These are phyloP conservation scores for Lithobates pipiens DNA, from an alignment of 2,797 vertebrate species.

Conservation along the genomic window DNA sequence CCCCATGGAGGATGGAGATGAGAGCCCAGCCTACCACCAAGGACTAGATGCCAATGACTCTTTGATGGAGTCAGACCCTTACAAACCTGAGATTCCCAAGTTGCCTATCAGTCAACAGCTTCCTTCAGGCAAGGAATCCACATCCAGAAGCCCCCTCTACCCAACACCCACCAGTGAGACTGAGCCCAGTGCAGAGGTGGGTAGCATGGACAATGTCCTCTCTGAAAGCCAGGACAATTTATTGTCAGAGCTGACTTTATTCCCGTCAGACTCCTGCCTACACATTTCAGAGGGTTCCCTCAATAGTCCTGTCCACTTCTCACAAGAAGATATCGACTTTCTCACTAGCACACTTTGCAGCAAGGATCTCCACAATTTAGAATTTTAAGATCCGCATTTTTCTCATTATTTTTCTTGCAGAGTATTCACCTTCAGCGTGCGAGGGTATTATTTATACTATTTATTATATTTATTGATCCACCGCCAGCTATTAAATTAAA, in stretches of 20 bases:
- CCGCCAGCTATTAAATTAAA: not conserved
- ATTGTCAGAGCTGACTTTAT: conserved; percentile 83
- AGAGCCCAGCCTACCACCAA: conserved; percentile 75
- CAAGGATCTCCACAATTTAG: conserved; percentile 87
- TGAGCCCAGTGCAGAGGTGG: conserved; percentile 66
- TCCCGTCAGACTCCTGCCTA: conserved; percentile 83
- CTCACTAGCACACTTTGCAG: conserved; percentile 92
- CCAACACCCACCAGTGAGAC: conserved; percentile 70
- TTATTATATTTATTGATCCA: conserved; percentile 17
- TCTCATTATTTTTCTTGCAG: conserved; percentile 4
- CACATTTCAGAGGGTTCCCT: conserved; percentile 79
- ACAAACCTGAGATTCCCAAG: conserved; percentile 53
- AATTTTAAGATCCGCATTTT: conserved; percentile 63
- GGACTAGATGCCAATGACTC: conserved; percentile 77
- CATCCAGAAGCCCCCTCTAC: conserved; percentile 68
- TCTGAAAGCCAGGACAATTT: conserved; percentile 74
- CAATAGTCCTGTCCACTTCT: conserved; percentile 88
- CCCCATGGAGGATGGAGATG: conserved; percentile 79
- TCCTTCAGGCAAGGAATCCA: conserved; percentile 68
- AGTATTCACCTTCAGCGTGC: not conserved
- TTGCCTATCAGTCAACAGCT: conserved; percentile 69
- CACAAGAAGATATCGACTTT: conserved; percentile 92
- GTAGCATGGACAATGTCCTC: conserved; percentile 71
- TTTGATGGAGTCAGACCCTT: conserved; percentile 72
- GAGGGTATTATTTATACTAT: conserved; percentile 36